Percentiles rank a stretch among this genome's conserved stretches.
These are phyloP conservation scores for Agapornis canus DNA, from an alignment of 2,797 vertebrate genomes.

Conservation along the genomic window DNA sequence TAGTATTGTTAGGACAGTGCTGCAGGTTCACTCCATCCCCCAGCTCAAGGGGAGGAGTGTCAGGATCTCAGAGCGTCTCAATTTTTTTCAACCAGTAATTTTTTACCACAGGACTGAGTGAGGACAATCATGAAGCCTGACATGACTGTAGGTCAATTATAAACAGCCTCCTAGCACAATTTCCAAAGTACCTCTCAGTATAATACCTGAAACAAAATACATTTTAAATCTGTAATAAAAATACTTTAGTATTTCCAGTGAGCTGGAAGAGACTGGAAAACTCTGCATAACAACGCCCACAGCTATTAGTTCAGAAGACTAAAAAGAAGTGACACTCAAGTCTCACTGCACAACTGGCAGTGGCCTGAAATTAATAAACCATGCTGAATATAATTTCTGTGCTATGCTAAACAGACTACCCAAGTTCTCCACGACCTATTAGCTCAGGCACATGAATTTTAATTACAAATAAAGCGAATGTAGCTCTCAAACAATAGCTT, in stretches of 20 bases:
- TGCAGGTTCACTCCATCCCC: background rate
- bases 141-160: background rate
- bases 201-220: background rate
- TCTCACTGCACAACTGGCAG: background rate
- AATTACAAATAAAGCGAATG: background rate
- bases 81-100: background rate
- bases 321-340: background rate
- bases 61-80: background rate
- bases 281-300: rapidly evolving
- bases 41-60: background rate
- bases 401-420: background rate
- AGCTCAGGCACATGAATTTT: background rate
- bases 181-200: background rate
- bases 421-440: background rate
- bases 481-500: background rate
- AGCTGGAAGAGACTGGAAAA: background rate
- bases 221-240: background rate
- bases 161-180: background rate
- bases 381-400: background rate
- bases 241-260: background rate
- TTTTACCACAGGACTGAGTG: background rate
- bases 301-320: background rate
- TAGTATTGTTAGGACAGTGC: background rate
- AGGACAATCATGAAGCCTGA: background rate
- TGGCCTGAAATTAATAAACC: background rate